phyloP scores from a whole-genome alignment of 1,140 invertebrate genomes.

The Lepidurus apus region DNA sequence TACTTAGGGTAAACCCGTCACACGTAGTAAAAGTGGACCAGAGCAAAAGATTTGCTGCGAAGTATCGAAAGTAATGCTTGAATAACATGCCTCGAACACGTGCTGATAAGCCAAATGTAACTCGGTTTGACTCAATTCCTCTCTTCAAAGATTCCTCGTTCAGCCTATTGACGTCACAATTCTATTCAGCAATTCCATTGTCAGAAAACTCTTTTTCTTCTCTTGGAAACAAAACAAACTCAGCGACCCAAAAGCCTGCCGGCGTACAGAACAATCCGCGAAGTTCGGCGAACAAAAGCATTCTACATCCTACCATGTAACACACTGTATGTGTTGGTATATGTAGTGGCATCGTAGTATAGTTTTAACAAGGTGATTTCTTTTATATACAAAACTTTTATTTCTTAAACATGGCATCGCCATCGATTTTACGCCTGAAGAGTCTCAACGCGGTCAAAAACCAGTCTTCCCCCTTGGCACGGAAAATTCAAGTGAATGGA shows the following conservation, averaged over 20 bases:
- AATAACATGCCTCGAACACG: background rate
- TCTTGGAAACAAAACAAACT: background rate
- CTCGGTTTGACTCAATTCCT: background rate
- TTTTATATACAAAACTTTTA: background rate
- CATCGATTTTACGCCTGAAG: background rate
- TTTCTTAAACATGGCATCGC: background rate
- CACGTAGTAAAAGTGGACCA: background rate
- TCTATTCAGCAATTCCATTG: background rate
- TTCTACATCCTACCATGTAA: background rate
- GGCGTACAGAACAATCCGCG: background rate
- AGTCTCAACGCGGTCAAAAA: background rate
- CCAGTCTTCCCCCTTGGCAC: background rate
- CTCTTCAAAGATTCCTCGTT: background rate
- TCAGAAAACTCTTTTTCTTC: background rate
- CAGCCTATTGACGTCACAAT: conserved; percentile 2
- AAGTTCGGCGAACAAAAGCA: background rate
- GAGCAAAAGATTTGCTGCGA: background rate
- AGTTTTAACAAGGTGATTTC: background rate
- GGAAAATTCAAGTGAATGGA: background rate
- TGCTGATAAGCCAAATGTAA: conserved; percentile 3
- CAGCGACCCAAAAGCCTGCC: background rate
- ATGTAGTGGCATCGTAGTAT: background rate
- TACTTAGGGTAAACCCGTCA: background rate
- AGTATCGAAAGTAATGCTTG: background rate
- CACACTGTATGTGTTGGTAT: background rate